These are phyloP conservation scores for Oryzias woworae DNA, from an alignment of 2,113 vertebrate genomes.

Conservation along the genomic window DNA sequence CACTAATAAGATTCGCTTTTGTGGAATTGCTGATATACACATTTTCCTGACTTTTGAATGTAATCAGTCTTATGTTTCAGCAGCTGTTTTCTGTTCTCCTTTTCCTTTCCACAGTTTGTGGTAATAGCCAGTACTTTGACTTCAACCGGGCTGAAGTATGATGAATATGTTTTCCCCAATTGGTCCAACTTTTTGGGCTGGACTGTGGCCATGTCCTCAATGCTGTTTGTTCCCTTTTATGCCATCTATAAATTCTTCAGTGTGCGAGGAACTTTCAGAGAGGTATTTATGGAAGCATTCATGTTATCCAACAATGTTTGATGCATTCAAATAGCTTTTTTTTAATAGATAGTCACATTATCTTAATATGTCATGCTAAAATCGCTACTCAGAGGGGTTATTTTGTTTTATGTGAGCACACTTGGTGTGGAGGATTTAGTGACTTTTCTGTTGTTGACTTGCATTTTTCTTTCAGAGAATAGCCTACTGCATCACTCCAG, in stretches of 20 bases:
- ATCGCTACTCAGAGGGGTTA: no score
- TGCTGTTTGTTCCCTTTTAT: slow-evolving; percentile 90
- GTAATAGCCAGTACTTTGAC: slow-evolving; percentile 92
- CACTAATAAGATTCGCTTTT: no score
- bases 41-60: no score
- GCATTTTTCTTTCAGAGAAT: slow-evolving; percentile 81
- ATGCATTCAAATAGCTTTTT: no score
- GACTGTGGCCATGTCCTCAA: slow-evolving; percentile 92
- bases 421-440: not conserved
- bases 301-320: not conserved
- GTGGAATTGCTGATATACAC: no score
- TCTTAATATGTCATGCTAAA: no score
- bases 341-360: no score
- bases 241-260: slow-evolving; percentile 90
- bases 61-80: not conserved
- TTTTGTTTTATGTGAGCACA: no score
- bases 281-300: slow-evolving; percentile 78
- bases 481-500: slow-evolving; percentile 94
- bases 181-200: slow-evolving; percentile 92
- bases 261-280: slow-evolving; percentile 84
- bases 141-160: slow-evolving; percentile 87
- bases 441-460: slow-evolving; percentile 1
- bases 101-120: slow-evolving; percentile 82
- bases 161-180: slow-evolving; percentile 88
- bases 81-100: not conserved